Percentiles rank a stretch among this genome's conserved stretches.
phyloP scores from a whole-genome alignment of 2,888 invertebrate genomes.

The Aplocera efformata region DNA sequence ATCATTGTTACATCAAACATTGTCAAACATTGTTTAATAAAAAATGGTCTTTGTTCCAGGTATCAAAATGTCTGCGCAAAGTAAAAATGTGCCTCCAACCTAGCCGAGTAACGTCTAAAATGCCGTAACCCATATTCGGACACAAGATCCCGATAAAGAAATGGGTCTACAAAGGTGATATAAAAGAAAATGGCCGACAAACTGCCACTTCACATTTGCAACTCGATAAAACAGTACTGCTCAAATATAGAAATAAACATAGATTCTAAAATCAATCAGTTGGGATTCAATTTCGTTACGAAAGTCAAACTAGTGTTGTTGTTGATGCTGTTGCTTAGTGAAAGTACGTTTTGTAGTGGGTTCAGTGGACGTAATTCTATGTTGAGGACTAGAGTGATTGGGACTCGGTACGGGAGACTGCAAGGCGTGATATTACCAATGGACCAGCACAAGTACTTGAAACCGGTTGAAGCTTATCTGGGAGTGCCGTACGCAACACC shows the following conservation, averaged over 20 bases:
- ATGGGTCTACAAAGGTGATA: conserved; percentile 75
- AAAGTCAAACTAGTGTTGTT: conserved; percentile 55
- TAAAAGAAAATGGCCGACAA: conserved; percentile 71
- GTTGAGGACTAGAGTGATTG: conserved; percentile 88
- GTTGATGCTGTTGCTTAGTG: conserved; percentile 54
- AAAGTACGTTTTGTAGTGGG: conserved; percentile 61
- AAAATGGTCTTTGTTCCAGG: conserved; percentile 53
- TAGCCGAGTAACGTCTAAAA: conserved; percentile 33
- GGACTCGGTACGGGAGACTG: conserved; percentile 90
- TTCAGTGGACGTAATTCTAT: conserved; percentile 82
- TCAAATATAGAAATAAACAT: conserved; percentile 33
- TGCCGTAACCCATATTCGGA: conserved; percentile 39
- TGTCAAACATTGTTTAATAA: conserved; percentile 9
- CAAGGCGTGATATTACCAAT: conserved; percentile 90
- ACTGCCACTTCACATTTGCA: conserved; percentile 73
- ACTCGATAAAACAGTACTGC: conserved; percentile 72
- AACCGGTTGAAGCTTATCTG: conserved; percentile 89
- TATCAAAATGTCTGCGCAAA: conserved; percentile 33
- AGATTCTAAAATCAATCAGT: conserved; percentile 9
- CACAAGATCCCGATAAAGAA: conserved; percentile 48
- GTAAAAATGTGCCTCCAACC: conserved; percentile 32
- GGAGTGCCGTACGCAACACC: conserved; percentile 94
- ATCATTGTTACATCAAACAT: conserved; percentile 9
- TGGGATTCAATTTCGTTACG: conserved; percentile 39
- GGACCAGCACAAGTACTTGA: conserved; percentile 87